Conservation (phyloP, 2,797 vertebrate genomes). For the Merluccius polli region DNA sequence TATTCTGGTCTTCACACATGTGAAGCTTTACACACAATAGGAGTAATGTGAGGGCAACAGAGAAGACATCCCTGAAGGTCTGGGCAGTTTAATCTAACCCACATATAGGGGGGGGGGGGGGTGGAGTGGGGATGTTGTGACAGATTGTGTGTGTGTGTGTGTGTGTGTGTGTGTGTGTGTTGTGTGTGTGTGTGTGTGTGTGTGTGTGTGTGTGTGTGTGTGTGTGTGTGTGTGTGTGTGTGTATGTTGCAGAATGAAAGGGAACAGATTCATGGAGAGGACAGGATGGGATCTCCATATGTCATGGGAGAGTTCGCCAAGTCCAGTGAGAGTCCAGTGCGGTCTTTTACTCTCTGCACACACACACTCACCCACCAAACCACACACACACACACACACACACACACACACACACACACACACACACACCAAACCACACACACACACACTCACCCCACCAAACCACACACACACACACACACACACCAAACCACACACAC, state of each 20-base stretch:
- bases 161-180: neutral
- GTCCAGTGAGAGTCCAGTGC: slow-evolving; percentile 51
- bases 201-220: slow-evolving; percentile 10
- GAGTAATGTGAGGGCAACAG: neutral
- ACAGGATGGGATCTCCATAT: slow-evolving; percentile 74
- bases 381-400: too few relatives aligned
- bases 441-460: slow-evolving; percentile 6
- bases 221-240: neutral
- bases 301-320: slow-evolving; percentile 63
- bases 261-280: slow-evolving; percentile 64
- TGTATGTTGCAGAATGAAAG: slow-evolving; percentile 16
- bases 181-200: neutral
- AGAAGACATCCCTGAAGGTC: neutral
- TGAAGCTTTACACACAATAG: neutral
- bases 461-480: slow-evolving; percentile 6
- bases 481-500: slow-evolving; percentile 12
- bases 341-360: neutral
- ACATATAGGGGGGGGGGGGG: neutral
- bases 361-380: slow-evolving; percentile 5
- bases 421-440: slow-evolving; percentile 7
- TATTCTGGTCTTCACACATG: neutral
- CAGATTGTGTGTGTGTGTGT: neutral
- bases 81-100: neutral
- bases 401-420: slow-evolving; percentile 18
- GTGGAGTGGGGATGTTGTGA: neutral